Base-by-base conservation (phyloP, 2,888 invertebrate species). In the Phyllotreta striolata region DNA sequence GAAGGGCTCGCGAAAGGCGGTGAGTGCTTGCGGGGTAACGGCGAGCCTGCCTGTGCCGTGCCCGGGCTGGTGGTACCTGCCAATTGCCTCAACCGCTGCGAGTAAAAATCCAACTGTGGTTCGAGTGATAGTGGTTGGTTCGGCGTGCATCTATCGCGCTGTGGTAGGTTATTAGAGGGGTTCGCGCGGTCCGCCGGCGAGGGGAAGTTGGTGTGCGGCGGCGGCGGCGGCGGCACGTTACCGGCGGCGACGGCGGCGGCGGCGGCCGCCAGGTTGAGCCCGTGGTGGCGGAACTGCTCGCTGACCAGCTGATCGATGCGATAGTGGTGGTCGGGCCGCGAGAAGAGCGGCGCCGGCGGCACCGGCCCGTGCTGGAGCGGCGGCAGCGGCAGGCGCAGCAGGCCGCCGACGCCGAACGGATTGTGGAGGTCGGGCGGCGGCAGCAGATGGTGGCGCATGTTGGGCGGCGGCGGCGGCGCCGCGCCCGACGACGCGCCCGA, bases 51-150 rank as follows among this genome's bases (percentile, higher is more conserved):
- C 85, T 90, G 89, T 85, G 90, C 92, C 87, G 91, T 91, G 86
- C 93, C 93, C 87, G 94, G 93, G 89, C 93, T 92, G 87, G 93
- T 93, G 85, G 93, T 93, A 83, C 91, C 91, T 87, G 97, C 97
- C 87, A 97, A 91, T 89, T 96, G 96, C 88, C 96, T 93, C 89
- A 97, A 91, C 89, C 97, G 91, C 91, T 96, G 96, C 86, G 97
- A 97, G 90, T 97, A 98, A 91, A 96, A 97, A 91, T 97, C 96
- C 89, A 95, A 90, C 86, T 93, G 93, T 81, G 93, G 92, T 87
- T 92, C 94, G 76, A 91, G 84, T 82, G 88, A 89, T 72, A 90
- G 86, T 72, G 87, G 88, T 81, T 88, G 89, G 72, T 87, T 87
- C 77, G 84, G 79, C 78, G 84, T 66, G 78, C 77, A 72, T 77